These are phyloP conservation scores for Poecile atricapillus DNA, from an alignment of 2,113 vertebrate species.

Conservation along the genomic window DNA sequence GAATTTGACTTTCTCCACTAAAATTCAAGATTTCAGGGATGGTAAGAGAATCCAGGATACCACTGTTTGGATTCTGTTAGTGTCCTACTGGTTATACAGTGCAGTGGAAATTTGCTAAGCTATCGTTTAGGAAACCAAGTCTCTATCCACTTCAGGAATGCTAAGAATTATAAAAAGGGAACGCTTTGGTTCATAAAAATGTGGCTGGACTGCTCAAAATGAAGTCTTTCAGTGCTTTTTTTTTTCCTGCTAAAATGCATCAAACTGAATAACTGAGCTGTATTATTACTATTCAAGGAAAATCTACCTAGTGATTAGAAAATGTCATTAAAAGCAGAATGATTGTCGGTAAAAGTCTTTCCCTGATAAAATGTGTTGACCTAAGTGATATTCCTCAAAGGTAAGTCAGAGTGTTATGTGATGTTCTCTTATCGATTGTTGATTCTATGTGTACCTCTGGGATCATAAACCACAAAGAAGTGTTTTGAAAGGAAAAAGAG, in stretches of 20 bases:
- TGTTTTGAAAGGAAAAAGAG: conserved; percentile 73
- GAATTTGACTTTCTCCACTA: background rate
- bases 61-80: background rate
- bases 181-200: conserved; percentile 16
- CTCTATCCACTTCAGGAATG: background rate
- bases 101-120: background rate
- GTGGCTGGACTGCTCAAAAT: background rate
- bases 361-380: conserved; percentile 47
- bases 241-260: conserved; percentile 36
- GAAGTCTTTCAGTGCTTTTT: background rate
- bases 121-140: background rate
- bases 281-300: conserved; percentile 26
- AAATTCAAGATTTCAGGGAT: background rate
- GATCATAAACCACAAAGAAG: conserved; percentile 70
- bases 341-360: conserved; percentile 62
- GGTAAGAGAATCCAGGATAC: background rate
- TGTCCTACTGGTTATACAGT: background rate
- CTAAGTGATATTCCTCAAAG: conserved; percentile 69
- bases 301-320: conserved; percentile 61
- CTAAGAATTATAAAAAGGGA: background rate
- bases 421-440: conserved; percentile 76
- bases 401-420: conserved; percentile 63
- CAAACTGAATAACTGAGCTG: background rate
- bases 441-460: conserved; percentile 65
- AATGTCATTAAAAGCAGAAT: conserved; percentile 64